phyloP scores from a whole-genome alignment of 1,140 invertebrate species.

The Zaprionus lachaisei region DNA sequence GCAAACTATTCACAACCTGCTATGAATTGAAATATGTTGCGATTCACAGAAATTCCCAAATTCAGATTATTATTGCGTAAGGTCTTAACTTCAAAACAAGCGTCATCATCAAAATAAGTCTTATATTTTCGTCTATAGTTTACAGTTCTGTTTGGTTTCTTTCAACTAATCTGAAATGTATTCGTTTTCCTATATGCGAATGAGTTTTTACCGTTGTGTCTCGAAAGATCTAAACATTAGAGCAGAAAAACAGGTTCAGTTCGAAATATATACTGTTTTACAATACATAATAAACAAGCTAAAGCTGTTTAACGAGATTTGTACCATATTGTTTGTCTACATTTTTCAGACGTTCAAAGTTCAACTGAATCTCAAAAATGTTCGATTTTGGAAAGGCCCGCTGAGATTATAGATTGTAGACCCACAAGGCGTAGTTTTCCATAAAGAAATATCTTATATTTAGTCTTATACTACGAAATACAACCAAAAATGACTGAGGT shows the following conservation, averaged over 20 bases:
- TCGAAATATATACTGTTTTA: constrained; percentile 3
- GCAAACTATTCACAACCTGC: constrained; percentile 14
- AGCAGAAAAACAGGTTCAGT: constrained; percentile 9
- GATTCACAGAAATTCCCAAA: neutral
- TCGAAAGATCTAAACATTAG: neutral
- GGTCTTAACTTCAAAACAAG: neutral
- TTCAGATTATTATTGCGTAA: neutral
- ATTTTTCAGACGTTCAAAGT: constrained; percentile 71
- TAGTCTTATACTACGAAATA: neutral
- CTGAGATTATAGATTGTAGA: neutral
- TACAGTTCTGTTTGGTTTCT: neutral
- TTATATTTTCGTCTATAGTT: neutral
- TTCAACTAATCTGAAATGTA: neutral
- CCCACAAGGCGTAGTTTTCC: neutral
- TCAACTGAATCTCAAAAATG: constrained; percentile 44
- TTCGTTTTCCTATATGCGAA: neutral
- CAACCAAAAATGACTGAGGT: neutral
- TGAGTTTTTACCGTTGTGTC: neutral
- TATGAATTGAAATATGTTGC: neutral
- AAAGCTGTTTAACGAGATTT: constrained; percentile 26
- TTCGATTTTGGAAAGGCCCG: constrained; percentile 24
- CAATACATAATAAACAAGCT: constrained; percentile 12
- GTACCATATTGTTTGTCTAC: constrained; percentile 16
- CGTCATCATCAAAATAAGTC: neutral
- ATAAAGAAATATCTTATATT: neutral